Evolutionary conservation across 2,888 invertebrate species (phyloP), one percentile per base, ranked within the genome.

Genomic region (Archaeoteleia sp.): DNA sequence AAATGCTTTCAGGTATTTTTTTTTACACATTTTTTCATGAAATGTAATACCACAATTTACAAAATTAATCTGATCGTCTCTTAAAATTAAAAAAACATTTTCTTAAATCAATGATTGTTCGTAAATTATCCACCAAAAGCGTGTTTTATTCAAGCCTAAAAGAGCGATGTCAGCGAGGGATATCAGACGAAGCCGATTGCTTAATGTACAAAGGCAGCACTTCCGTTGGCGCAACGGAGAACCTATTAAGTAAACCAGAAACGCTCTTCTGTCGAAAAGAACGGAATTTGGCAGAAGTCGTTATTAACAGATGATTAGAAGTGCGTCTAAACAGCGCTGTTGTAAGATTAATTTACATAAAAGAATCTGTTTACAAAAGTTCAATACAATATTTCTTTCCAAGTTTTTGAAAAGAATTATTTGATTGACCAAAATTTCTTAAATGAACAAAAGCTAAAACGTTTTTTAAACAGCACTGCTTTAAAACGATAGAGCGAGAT

Each of bases 201-300:
- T 63, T 69, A 63, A 73, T 71, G 65, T 70, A 72, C 71, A 70
- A 76, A 79, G 79, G 75, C 78, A 79, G 78, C 78, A 80, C 73
- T 78, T 73, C 79, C 74, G 42, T 58, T 34, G 35, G 15, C 25
- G n/a, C 6, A 49, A 60, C 34, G 54, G 35, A 57, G 51, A 45
- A 30, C 46, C 55, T 53, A 43, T 45, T 49, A 30, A 55, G 34
- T 46, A 42, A 51, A 53, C 55, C 42, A 60, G 39, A 65, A 46
- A 54, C 34, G 49, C 39, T 40, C 40, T 67, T 53, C 29, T 14
- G 27, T 12, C 27, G 10, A 27, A 4, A 37, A 34, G 51, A 29
- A 46, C 27, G 35, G 4, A n/a, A 53, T 48, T 62, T 13, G 48
- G 40, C 30, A 55, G 20, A 27, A 35, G 12, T 62, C 35, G 37